phyloP scores from a whole-genome alignment of 2,888 invertebrate species.

The Tipula confusa region DNA sequence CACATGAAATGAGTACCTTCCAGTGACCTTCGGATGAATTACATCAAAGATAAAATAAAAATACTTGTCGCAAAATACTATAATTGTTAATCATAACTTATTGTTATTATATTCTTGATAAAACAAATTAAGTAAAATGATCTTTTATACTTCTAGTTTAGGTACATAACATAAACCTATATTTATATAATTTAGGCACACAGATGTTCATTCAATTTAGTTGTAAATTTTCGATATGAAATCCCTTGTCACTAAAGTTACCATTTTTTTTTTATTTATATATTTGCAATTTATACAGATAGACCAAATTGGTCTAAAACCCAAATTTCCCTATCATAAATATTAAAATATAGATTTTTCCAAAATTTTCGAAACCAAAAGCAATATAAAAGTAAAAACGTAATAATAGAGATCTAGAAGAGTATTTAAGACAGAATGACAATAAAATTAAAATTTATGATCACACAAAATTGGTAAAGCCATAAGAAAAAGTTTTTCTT shows the following conservation, averaged over 20 bases:
- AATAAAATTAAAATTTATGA: conserved; percentile 25
- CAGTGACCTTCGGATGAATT: too few species aligned
- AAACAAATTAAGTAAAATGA: too few species aligned
- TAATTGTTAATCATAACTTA: too few species aligned
- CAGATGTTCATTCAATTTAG: neutral
- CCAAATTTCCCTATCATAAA: neutral
- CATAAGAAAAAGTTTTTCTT: neutral
- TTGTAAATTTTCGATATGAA: neutral
- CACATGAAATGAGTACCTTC: too few species aligned
- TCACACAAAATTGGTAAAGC: neutral
- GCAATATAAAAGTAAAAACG: neutral
- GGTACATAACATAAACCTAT: too few species aligned
- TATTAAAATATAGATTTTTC: neutral
- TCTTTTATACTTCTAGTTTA: too few species aligned
- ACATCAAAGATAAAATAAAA: too few species aligned
- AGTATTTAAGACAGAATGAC: conserved; percentile 20
- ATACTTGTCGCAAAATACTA: too few species aligned
- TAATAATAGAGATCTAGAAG: neutral
- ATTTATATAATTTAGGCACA: too few species aligned
- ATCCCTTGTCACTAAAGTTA: neutral
- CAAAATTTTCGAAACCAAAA: neutral
- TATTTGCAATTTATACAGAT: neutral
- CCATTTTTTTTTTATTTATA: too few species aligned
- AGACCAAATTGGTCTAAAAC: neutral
- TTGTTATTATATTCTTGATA: too few species aligned